Percentiles rank a stretch among this genome's conserved stretches.
Conservation (phyloP, 2,797 vertebrate species). For the Carcharodon carcharias region DNA sequence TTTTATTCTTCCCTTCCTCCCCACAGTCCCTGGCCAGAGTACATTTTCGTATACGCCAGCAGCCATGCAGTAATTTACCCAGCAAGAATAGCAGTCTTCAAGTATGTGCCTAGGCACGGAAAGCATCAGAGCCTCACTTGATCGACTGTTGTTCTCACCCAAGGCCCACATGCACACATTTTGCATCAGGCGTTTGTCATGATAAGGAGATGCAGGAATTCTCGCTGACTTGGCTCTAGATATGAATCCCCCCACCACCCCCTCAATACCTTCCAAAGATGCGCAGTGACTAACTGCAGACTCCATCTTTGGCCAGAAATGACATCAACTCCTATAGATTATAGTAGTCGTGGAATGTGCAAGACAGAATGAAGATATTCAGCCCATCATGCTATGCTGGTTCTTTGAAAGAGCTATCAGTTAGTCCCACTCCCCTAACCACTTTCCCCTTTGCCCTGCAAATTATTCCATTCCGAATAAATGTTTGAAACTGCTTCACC, state of each 20-base stretch:
- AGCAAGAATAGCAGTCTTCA: background rate
- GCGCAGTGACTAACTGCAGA: background rate
- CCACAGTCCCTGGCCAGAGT: background rate
- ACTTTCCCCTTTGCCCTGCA: background rate
- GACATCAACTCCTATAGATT: background rate
- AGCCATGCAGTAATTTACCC: background rate
- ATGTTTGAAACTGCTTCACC: background rate
- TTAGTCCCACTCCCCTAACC: background rate
- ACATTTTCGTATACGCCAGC: background rate
- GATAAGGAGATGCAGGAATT: too few species aligned
- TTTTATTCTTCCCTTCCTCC: background rate
- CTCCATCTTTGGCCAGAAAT: background rate
- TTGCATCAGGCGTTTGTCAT: too few species aligned
- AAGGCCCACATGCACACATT: too few species aligned
- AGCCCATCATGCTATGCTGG: background rate
- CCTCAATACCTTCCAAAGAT: too few species aligned
- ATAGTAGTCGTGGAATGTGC: background rate
- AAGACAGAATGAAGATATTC: background rate
- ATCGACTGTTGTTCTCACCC: too few species aligned
- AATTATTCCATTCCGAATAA: background rate
- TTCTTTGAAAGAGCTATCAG: background rate
- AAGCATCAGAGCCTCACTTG: background rate
- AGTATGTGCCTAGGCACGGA: background rate
- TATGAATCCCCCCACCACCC: too few species aligned
- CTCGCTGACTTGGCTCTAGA: too few species aligned